Evolutionary conservation across 1,140 invertebrate species (phyloP), one percentile per base, ranked within the genome.

Genomic region (Chironomus tepperi): DNA sequence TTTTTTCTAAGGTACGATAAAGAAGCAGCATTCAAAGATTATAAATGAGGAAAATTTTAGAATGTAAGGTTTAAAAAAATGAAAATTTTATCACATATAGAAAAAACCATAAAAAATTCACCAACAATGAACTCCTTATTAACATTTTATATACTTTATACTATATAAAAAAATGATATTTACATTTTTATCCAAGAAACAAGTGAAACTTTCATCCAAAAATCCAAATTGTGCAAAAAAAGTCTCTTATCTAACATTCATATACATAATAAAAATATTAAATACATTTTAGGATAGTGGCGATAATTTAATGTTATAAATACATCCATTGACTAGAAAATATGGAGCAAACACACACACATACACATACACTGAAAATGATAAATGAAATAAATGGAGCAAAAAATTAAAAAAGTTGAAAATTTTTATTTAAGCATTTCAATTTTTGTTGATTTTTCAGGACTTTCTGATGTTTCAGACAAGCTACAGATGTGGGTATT

Each of bases 131-230:
- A 57, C 8, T 57, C 47, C 47, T 57, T 57, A 57, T 57, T 57
- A 57, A 57, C 47, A 57, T 57, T 57, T 57, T 57, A 57, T 57
- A 57, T 57, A 57, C 47, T 57, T 57, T 57, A n/a, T 57, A 57
- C 47, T 57, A 57, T n/a, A 47, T n/a, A 57, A n/a, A 12, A 57
- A 5, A 12, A 47, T n/a, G 12, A n/a, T 12, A 57, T n/a, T 57
- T 12, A 57, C 12, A 57, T 57, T 57, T 57, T 57, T 57, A 74
- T 73, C 42, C 74, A 43, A 9, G 24, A 34, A 74, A 74, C 75
- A 24, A 16, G 24, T 34, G 42, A 73, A 73, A 34, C 15, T 24
- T 73, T 18, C n/a, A 43, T 43, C 24, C 24, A 34, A 2, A 34
- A 73, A 43, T 18, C 34, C 10, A 43, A 73, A 73, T 16, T 16